Conservation (phyloP, 2,113 vertebrate genomes). For the Motacilla alba region DNA sequence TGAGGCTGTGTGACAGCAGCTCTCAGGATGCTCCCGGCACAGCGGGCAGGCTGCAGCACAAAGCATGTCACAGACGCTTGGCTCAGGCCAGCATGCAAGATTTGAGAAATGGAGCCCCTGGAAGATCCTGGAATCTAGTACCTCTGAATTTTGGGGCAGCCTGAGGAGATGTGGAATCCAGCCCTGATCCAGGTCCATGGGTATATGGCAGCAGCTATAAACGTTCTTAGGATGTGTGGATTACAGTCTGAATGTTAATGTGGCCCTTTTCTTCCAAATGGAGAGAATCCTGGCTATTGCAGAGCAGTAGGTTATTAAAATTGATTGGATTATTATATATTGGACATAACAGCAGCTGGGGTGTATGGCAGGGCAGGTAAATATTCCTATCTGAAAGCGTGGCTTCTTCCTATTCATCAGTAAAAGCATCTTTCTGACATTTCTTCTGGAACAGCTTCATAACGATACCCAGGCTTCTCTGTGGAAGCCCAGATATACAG, state of each 20-base stretch:
- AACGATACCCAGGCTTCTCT: not conserved
- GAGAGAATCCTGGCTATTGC: not conserved
- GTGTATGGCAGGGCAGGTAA: slow-evolving; percentile 21
- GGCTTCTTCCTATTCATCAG: slow-evolving; percentile 29
- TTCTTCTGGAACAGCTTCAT: slow-evolving; percentile 19
- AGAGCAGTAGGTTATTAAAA: not conserved
- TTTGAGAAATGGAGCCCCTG: not conserved
- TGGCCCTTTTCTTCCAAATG: not conserved
- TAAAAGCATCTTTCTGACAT: not conserved
- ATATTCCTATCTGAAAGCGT: not conserved
- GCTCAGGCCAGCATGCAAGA: not conserved
- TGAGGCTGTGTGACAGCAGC: not conserved
- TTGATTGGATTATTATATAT: slow-evolving; percentile 15
- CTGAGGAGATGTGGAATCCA: not conserved
- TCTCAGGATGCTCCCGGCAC: not conserved
- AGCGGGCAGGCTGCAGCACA: not conserved
- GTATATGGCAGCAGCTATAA: not conserved
- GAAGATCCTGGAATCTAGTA: not conserved
- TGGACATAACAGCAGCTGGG: slow-evolving; percentile 9
- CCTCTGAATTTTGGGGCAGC: not conserved
- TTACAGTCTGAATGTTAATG: slow-evolving; percentile 14
- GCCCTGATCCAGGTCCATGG: not conserved
- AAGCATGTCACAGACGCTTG: not conserved
- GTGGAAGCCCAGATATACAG: slow-evolving; percentile 15
- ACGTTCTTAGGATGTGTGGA: not conserved